Evolutionary conservation across 2,797 vertebrate genomes (phyloP).

Genomic region (Poeciliopsis presidionis): DNA sequence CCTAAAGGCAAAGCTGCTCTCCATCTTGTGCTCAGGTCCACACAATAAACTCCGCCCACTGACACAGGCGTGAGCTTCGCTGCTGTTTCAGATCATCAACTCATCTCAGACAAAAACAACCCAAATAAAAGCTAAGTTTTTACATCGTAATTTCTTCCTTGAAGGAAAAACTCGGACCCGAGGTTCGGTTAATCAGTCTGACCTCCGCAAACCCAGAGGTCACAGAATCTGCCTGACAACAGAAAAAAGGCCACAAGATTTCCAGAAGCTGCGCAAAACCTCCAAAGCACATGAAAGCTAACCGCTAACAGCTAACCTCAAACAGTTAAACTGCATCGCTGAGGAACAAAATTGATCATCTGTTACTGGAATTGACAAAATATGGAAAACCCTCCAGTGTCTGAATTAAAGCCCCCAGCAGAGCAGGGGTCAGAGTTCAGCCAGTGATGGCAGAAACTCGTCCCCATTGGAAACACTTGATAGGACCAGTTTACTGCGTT

Average conservation of each 20-base stretch:
- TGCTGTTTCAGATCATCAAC: neutral
- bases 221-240: conserved; percentile 2
- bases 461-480: neutral
- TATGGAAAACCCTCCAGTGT: neutral
- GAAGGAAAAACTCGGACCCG: neutral
- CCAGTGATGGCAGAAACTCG: neutral
- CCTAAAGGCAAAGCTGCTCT: neutral
- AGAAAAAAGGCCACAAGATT: neutral
- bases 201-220: too few species aligned
- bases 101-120: neutral
- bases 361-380: too few species aligned
- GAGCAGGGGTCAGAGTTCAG: neutral
- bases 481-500: neutral
- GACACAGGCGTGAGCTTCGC: neutral
- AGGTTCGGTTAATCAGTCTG: too few species aligned
- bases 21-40: neutral
- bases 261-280: neutral
- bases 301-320: too few species aligned
- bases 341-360: too few species aligned
- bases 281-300: too few species aligned
- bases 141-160: neutral
- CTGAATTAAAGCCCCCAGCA: neutral
- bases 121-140: neutral
- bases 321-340: too few species aligned
- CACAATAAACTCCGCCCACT: neutral